A percentile compares a stretch with the other conserved stretches of the same genome.
Conservation (phyloP, 2,113 vertebrate species). For the Sprattus sprattus region DNA sequence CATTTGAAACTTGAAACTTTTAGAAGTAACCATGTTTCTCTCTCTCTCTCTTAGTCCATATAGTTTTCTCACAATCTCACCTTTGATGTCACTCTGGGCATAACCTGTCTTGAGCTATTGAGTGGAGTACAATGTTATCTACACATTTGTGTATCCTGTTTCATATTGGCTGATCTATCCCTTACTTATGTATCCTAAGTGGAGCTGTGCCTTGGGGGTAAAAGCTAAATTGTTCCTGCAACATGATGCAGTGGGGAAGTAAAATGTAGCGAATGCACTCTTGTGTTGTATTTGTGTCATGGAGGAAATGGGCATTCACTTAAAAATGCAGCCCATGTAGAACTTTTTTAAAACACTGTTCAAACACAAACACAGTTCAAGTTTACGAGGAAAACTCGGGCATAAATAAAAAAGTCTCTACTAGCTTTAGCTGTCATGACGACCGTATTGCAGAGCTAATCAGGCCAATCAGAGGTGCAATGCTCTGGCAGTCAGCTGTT, state of each 20-base stretch:
- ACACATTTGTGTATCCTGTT: neutral
- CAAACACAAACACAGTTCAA: no score
- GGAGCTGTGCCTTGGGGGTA: no score
- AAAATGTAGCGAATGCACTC: no score
- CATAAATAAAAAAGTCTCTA: neutral
- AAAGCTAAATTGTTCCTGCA: no score
- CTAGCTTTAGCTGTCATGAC: neutral
- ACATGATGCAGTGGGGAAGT: no score
- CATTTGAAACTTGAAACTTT: neutral
- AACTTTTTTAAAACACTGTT: neutral
- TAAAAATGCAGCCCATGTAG: neutral
- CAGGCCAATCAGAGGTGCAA: neutral
- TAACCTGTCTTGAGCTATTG: neutral
- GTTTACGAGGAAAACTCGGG: neutral
- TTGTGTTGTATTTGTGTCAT: no score
- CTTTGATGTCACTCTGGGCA: neutral
- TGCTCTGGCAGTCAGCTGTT: neutral
- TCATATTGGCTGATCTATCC: neutral
- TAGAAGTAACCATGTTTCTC: neutral
- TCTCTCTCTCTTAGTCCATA: neutral
- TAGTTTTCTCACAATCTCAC: neutral
- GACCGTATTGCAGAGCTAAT: neutral
- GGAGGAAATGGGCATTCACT: no score
- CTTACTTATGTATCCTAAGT: no score
- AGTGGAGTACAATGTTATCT: slow-evolving; percentile 1